These are phyloP conservation scores for Telmatochromis sp. DNA, from an alignment of 2,113 vertebrate genomes.

Conservation along the genomic window DNA sequence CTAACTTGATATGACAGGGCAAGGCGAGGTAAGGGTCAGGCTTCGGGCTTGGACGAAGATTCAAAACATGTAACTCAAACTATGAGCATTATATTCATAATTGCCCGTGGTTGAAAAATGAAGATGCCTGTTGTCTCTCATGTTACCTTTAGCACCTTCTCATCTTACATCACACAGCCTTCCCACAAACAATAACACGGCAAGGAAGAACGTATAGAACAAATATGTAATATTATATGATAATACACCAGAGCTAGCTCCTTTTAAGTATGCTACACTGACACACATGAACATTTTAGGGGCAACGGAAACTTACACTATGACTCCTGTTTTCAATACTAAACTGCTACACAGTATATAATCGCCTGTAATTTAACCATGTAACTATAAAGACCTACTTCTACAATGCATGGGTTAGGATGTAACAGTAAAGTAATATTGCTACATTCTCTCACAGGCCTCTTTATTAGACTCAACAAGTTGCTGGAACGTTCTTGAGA, in stretches of 20 bases:
- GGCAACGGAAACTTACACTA: neutral
- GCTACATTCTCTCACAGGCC: neutral
- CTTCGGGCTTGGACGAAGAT: conserved; percentile 62
- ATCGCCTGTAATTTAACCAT: neutral
- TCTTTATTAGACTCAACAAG: neutral
- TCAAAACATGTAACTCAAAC: conserved; percentile 65
- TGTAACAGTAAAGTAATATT: neutral
- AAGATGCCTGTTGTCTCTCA: conserved; percentile 43
- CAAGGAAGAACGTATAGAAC: neutral
- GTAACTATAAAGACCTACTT: neutral
- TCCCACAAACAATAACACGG: neutral
- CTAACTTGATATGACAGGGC: conserved; percentile 63
- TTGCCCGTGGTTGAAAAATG: conserved; percentile 50
- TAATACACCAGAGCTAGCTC: neutral
- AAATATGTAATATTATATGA: neutral
- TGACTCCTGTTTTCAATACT: neutral
- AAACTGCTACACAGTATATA: neutral
- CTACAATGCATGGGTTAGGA: neutral
- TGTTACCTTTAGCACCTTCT: conserved; percentile 42
- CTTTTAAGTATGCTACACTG: neutral
- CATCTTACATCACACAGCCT: conserved; percentile 33
- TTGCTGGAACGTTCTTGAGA: neutral
- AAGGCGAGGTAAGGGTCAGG: conserved; percentile 66
- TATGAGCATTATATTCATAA: conserved; percentile 57
- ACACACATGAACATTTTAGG: neutral